Percentiles rank a stretch among this genome's conserved stretches.
phyloP scores from a whole-genome alignment of 2,113 vertebrate species.

The Sinocyclocheilus anshuiensis region DNA sequence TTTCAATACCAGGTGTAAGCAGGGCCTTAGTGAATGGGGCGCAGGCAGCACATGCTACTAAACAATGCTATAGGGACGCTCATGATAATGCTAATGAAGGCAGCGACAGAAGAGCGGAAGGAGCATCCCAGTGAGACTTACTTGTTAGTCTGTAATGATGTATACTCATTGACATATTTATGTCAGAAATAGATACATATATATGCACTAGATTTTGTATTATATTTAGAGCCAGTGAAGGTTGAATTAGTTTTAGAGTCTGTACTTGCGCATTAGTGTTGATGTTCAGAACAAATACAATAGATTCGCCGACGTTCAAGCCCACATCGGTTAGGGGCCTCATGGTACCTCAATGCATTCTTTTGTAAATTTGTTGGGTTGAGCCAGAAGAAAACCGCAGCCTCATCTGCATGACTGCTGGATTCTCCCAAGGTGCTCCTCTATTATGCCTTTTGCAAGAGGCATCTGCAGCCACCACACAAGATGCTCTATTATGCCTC shows the following conservation, averaged over 20 bases:
- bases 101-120: slow-evolving; percentile 35
- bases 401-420: slow-evolving; percentile 44
- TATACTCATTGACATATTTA: slow-evolving; percentile 39
- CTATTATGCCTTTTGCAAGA: slow-evolving; percentile 58
- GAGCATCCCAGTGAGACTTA: slow-evolving; percentile 42
- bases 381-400: slow-evolving; percentile 48
- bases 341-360: slow-evolving; percentile 46
- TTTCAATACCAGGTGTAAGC: not conserved
- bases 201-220: not conserved
- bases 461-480: slow-evolving; percentile 52
- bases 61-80: not conserved
- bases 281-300: slow-evolving; percentile 42
- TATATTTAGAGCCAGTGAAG: not conserved
- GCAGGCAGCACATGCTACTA: not conserved
- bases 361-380: slow-evolving; percentile 52
- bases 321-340: slow-evolving; percentile 47
- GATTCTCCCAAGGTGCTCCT: slow-evolving; percentile 56
- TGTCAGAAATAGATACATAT: slow-evolving; percentile 49
- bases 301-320: slow-evolving; percentile 39
- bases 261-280: slow-evolving; percentile 36
- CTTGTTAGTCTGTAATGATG: slow-evolving; percentile 49
- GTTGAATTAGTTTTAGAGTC: slow-evolving; percentile 18
- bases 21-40: not conserved
- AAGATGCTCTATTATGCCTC: slow-evolving; percentile 57
- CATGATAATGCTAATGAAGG: slow-evolving; percentile 49